Base-by-base conservation (phyloP, 2,888 invertebrate genomes). In the Heliconius ismenius region DNA sequence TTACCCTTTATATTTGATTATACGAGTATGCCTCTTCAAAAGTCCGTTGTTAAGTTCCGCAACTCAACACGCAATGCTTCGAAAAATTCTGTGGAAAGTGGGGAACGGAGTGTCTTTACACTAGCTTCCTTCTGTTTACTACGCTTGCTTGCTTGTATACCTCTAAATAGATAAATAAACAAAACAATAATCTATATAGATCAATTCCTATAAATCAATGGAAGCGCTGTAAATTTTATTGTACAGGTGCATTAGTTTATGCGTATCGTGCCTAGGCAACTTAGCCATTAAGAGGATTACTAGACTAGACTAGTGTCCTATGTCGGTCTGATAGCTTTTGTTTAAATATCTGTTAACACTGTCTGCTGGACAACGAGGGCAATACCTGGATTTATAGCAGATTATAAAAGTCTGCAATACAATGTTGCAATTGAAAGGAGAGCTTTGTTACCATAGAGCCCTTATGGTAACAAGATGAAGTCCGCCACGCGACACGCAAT, bases 251-350 rank as follows among this genome's bases (percentile, higher is more conserved):
- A 67, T 65, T 69, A 75, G 58, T 36, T 65, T 68, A 67, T 39
- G 60, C 7, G n/a, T 70, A 58, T 70, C 70, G 70, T 70, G 77
- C 68, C 72, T 75, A 75, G 75, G 63, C 63, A 75, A 77, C 72
- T 49, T 75, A 75, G 62, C 65, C 43, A 75, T 77, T 75, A 77
- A 77, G 72, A 26, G 65, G 77, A 78, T 78, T 73, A 73, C 62
- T 26, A 11, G 64, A 64, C 68, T 64, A 39, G 68, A 32, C 68
- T 64, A 39, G 68, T 58, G 75, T 70, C 62, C 70, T 54, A 49
- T 75, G 63, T 64, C 49, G 54, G 54, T 70, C 68, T 69, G 58
- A 74, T 63, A 63, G 26, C 63, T 39, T 67, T 67, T 70, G 58
- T 63, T 65, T 70, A 21, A 73, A 62, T 49, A 64, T 28, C 43